A percentile compares a stretch with the other conserved stretches of the same genome.
Evolutionary conservation across 2,888 invertebrate species (phyloP).

Genomic region (Imbricaverruca yamaguchii): DNA sequence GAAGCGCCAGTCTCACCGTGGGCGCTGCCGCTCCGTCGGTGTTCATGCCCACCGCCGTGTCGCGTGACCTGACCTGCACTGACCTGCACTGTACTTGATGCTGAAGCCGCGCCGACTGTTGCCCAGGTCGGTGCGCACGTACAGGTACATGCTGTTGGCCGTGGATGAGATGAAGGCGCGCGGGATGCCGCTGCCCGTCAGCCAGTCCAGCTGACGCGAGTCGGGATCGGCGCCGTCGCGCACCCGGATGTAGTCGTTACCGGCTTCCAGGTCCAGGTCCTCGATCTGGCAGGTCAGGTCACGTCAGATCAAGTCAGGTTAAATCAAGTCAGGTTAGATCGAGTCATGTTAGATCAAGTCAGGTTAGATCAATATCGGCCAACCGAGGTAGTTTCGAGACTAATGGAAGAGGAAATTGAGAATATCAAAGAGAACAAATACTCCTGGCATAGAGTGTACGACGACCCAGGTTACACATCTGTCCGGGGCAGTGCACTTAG

Average conservation of each 20-base stretch:
- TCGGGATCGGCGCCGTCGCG: slow-evolving; percentile 85
- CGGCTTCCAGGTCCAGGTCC: slow-evolving; percentile 40
- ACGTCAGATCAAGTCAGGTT: background rate
- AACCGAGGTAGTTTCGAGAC: no score
- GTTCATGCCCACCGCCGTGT: no score
- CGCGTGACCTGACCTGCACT: slow-evolving; percentile 17
- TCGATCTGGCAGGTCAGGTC: slow-evolving; percentile 37
- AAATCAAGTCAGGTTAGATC: slow-evolving; percentile 32
- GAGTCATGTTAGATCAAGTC: background rate
- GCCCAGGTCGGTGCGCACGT: slow-evolving; percentile 83
- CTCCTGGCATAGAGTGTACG: no score
- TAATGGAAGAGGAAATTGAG: no score
- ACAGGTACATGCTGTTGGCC: slow-evolving; percentile 76
- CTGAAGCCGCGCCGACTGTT: slow-evolving; percentile 85
- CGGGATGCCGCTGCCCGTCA: slow-evolving; percentile 71
- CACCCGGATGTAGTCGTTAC: slow-evolving; percentile 70
- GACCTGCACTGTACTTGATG: slow-evolving; percentile 69
- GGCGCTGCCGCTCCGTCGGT: no score
- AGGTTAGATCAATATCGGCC: no score
- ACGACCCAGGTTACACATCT: no score
- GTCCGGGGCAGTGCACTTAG: no score
- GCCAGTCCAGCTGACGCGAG: slow-evolving; percentile 69
- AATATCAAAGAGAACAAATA: no score
- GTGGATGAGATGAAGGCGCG: slow-evolving; percentile 83
- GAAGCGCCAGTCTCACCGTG: no score